These are phyloP conservation scores for Metopolophium dirhodum DNA, from an alignment of 1,140 invertebrate species.

Conservation along the genomic window DNA sequence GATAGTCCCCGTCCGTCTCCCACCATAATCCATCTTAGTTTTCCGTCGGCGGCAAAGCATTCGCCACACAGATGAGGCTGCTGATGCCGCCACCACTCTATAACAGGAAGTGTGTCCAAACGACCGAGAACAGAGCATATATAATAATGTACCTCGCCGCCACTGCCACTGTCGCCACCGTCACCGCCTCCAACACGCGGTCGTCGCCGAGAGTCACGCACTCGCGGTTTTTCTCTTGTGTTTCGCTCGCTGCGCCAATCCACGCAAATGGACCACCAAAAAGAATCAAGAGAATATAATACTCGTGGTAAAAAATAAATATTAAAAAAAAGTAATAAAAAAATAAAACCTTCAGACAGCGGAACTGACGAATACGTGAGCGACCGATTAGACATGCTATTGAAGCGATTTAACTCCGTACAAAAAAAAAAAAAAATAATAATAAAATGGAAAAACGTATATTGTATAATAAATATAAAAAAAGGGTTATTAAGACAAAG, in stretches of 20 bases:
- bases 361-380: constrained; percentile 55
- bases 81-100: neutral
- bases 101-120: constrained; percentile 57
- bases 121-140: constrained; percentile 41
- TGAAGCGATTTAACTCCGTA: constrained; percentile 53
- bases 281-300: constrained; percentile 52
- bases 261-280: constrained; percentile 44
- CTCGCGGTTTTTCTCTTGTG: constrained; percentile 51
- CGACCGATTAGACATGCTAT: constrained; percentile 57
- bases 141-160: neutral
- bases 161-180: neutral
- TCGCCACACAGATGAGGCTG: neutral
- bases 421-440: constrained; percentile 9
- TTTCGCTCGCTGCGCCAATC: constrained; percentile 33
- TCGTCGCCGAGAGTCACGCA: constrained; percentile 41
- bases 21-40: neutral
- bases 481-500: constrained; percentile 56
- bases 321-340: constrained; percentile 1
- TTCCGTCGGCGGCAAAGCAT: neutral
- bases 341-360: constrained; percentile 48
- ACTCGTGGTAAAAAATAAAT: constrained; percentile 47
- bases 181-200: neutral
- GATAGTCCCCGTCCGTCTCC: neutral
- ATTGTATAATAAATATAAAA: constrained; percentile 35
- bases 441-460: constrained; percentile 1